Conservation (phyloP, 2,888 invertebrate genomes). For the Drepanosiphum platanoidis region DNA sequence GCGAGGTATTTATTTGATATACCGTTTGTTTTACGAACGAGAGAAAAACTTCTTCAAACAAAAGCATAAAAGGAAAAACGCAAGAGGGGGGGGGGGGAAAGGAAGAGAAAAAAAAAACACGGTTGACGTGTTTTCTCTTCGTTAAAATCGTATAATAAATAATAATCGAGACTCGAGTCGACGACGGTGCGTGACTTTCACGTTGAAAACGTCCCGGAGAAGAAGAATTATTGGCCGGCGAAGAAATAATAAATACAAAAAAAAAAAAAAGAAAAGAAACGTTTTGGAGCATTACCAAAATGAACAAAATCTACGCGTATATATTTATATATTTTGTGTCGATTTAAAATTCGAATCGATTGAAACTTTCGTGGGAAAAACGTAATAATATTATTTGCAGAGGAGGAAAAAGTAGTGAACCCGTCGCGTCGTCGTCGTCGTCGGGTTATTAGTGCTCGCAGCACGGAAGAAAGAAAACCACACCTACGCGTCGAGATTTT, state of each 20-base stretch:
- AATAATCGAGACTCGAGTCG: not conserved
- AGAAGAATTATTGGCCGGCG: not conserved
- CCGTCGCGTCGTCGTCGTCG: not conserved
- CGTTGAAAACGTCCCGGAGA: not conserved
- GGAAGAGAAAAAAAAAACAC: no score
- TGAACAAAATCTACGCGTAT: not conserved
- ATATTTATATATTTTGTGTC: not conserved
- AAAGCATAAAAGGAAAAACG: no score
- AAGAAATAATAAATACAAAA: not conserved
- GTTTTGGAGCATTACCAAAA: not conserved
- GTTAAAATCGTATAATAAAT: not conserved
- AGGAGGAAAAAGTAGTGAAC: not conserved
- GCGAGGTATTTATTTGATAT: no score
- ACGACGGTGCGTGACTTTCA: not conserved
- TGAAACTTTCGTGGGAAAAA: slow-evolving; percentile 8
- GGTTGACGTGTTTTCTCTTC: not conserved
- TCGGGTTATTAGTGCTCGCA: not conserved
- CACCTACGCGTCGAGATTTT: no score
- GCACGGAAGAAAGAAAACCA: no score
- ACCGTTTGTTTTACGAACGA: no score
- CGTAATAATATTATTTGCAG: not conserved
- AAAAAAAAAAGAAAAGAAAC: not conserved
- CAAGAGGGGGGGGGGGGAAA: no score
- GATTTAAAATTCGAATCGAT: slow-evolving; percentile 5
- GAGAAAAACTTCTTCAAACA: no score